Conservation (phyloP, 92 coral and sea anemone species). For the Porites cylindrica region DNA sequence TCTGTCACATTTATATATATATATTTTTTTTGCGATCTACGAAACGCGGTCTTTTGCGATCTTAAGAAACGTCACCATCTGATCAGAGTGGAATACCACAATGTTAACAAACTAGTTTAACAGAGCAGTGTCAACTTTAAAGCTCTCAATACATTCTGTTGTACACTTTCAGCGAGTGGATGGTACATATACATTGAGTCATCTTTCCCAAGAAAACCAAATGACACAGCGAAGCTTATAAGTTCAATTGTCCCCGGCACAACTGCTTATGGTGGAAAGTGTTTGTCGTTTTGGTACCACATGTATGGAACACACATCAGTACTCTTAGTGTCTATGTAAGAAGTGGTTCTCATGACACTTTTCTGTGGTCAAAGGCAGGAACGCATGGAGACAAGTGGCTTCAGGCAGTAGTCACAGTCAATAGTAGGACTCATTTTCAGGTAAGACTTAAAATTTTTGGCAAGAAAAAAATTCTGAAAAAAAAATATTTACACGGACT, state of each 20-base stretch:
- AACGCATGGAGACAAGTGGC: slow-evolving; percentile 86
- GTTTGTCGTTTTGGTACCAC: slow-evolving; percentile 89
- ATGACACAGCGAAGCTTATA: slow-evolving; percentile 81
- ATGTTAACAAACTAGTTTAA: too few relatives aligned
- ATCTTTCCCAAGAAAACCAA: slow-evolving; percentile 69
- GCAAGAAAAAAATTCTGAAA: too few relatives aligned
- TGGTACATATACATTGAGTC: slow-evolving; percentile 83
- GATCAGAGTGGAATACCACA: too few relatives aligned
- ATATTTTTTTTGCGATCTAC: too few relatives aligned
- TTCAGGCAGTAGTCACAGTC: slow-evolving; percentile 79
- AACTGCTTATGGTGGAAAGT: neutral
- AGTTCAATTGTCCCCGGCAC: slow-evolving; percentile 20
- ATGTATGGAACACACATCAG: slow-evolving; percentile 87
- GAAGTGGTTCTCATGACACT: slow-evolving; percentile 68
- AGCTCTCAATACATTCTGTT: too few relatives aligned
- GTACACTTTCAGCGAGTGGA: slow-evolving; percentile 48
- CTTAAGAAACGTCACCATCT: too few relatives aligned
- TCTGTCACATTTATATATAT: too few relatives aligned
- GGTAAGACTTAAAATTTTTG: slow-evolving; percentile 46
- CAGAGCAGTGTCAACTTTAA: too few relatives aligned
- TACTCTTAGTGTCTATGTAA: slow-evolving; percentile 67
- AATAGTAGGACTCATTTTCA: slow-evolving; percentile 77
- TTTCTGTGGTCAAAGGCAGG: slow-evolving; percentile 22
- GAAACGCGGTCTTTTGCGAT: too few relatives aligned
- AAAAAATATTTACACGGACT: too few relatives aligned